These are phyloP conservation scores for Percopsis omiscomaycus DNA, from an alignment of 2,797 vertebrate species.

Conservation along the genomic window DNA sequence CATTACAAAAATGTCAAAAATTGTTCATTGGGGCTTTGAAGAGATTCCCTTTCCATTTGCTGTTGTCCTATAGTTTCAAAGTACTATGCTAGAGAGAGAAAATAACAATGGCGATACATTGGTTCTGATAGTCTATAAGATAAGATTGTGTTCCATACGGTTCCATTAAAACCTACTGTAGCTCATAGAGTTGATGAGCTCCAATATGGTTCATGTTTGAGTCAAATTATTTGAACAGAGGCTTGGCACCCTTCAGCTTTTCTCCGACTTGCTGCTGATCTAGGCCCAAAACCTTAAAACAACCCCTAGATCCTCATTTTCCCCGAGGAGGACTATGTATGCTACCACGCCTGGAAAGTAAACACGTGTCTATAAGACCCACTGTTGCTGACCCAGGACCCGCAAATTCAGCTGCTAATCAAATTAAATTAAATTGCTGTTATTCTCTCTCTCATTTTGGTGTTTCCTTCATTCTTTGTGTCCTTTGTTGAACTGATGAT, in stretches of 20 bases:
- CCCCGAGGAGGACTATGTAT: background rate
- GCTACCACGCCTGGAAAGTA: constrained; percentile 19
- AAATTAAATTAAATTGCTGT: constrained; percentile 23
- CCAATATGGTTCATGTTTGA: background rate
- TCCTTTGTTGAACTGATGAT: constrained; percentile 3
- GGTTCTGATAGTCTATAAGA: background rate
- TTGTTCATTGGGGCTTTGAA: background rate
- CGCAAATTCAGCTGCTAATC: constrained; percentile 29
- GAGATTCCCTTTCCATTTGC: background rate
- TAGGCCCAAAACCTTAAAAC: constrained; percentile 6
- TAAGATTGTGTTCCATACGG: background rate
- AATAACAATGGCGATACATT: background rate
- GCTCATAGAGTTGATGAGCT: constrained; percentile 4
- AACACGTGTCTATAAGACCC: constrained; percentile 24
- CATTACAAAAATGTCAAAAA: no score
- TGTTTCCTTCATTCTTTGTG: constrained; percentile 10
- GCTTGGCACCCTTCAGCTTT: background rate
- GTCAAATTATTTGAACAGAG: background rate
- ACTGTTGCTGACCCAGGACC: constrained; percentile 7
- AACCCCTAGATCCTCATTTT: background rate
- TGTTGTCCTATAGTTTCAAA: background rate
- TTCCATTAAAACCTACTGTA: background rate
- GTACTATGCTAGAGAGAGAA: background rate
- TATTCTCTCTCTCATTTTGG: constrained; percentile 1
- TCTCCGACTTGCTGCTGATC: background rate